Percentiles rank a stretch among this genome's conserved stretches.
phyloP scores from a whole-genome alignment of 2,888 invertebrate genomes.

The Colostygia pectinataria region DNA sequence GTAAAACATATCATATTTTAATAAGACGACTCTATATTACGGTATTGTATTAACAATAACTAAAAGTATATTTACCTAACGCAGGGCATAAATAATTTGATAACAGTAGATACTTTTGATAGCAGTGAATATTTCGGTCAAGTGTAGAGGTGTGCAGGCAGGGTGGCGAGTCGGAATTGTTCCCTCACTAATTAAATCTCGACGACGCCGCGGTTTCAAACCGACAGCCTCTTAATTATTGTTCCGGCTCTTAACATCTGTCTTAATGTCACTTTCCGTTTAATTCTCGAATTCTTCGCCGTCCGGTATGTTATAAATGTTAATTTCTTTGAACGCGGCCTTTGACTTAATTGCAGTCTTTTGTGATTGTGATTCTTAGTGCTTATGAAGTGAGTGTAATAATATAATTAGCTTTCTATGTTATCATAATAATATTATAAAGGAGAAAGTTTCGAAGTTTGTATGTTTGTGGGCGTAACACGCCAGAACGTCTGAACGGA shows the following conservation, averaged over 20 bases:
- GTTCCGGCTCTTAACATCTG: constrained; percentile 80
- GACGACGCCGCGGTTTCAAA: constrained; percentile 74
- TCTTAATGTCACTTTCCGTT: constrained; percentile 78
- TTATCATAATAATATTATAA: too few species aligned
- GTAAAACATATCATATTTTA: constrained; percentile 69
- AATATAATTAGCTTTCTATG: neutral
- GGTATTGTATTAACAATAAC: neutral
- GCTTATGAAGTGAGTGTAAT: neutral
- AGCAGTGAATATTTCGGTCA: constrained; percentile 31
- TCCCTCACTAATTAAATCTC: constrained; percentile 81
- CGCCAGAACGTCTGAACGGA: too few species aligned
- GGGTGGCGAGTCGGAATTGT: constrained; percentile 52
- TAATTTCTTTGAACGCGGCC: constrained; percentile 51
- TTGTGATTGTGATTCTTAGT: constrained; percentile 6
- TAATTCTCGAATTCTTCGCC: constrained; percentile 69
- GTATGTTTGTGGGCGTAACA: too few species aligned
- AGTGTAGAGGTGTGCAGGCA: constrained; percentile 38
- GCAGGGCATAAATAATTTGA: too few species aligned
- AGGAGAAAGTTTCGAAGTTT: too few species aligned
- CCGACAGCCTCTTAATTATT: constrained; percentile 82
- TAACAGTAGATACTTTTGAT: constrained; percentile 19
- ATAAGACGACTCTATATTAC: constrained; percentile 51
- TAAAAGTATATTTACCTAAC: neutral
- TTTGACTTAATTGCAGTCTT: constrained; percentile 36
- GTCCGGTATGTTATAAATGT: constrained; percentile 55